phyloP scores from a whole-genome alignment of 1,140 invertebrate species.

The Plectrocnemia conspersa region DNA sequence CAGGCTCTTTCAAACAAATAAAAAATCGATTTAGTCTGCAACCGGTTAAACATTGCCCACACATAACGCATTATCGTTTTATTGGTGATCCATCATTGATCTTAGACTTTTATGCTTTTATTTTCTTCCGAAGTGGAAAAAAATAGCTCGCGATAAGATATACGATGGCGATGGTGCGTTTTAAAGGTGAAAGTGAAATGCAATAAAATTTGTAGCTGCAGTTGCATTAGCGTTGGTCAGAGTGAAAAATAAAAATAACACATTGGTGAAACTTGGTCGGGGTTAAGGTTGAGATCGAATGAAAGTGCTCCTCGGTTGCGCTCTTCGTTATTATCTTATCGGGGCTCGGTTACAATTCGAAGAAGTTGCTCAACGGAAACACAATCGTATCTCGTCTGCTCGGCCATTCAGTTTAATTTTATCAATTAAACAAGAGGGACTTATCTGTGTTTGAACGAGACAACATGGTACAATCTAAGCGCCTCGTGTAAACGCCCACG shows the following conservation, averaged over 20 bases:
- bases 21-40: no score
- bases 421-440: no score
- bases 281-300: constrained; percentile 19
- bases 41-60: no score
- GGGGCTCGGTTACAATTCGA: constrained; percentile 1
- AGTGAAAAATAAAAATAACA: neutral
- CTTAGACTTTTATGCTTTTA: constrained; percentile 18
- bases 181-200: constrained; percentile 19
- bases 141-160: constrained; percentile 9
- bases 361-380: neutral
- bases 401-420: no score
- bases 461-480: no score
- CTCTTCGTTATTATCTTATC: no score
- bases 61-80: no score
- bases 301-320: constrained; percentile 5
- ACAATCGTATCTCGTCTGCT: no score
- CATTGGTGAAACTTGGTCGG: constrained; percentile 7
- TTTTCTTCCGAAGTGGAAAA: constrained; percentile 13
- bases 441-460: no score
- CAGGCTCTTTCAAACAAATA: no score
- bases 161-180: neutral
- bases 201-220: no score
- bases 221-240: constrained; percentile 5
- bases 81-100: constrained; percentile 20
- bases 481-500: no score